Conservation (phyloP, 2,113 vertebrate species). For the Cochlearius cochlearius region DNA sequence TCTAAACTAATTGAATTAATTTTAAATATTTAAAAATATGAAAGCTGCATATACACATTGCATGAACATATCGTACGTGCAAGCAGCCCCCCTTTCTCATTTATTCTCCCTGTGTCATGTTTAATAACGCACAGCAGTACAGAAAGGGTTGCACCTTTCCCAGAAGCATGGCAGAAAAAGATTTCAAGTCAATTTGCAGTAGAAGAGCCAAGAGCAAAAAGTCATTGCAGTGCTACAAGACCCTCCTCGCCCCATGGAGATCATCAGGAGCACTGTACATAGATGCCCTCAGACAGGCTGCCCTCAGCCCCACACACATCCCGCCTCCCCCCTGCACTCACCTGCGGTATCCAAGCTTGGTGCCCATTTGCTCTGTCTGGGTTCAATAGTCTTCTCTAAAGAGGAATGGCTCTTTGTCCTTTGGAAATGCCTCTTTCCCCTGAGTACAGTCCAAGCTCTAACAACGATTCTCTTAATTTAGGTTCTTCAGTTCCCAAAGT, state of each 20-base stretch:
- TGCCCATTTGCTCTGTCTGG: accelerated
- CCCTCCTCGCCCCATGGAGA: neutral
- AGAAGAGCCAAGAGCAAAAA: neutral
- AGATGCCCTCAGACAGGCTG: neutral
- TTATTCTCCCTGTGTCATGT: neutral
- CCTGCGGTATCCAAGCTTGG: neutral
- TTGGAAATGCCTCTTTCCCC: neutral
- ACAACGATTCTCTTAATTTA: neutral
- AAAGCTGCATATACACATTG: neutral
- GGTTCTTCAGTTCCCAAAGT: neutral
- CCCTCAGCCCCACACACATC: neutral
- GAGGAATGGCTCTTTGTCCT: neutral
- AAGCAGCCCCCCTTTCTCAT: neutral
- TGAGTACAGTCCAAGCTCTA: neutral
- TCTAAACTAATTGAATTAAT: neutral
- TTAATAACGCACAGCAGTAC: neutral
- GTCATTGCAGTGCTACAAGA: neutral
- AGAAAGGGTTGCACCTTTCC: neutral
- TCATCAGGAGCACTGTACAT: neutral
- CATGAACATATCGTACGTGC: neutral
- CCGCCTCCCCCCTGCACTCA: neutral
- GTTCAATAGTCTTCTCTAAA: neutral
- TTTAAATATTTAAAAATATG: neutral
- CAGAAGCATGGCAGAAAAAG: neutral
- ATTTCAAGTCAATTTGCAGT: neutral